phyloP scores from a whole-genome alignment of 1,140 invertebrate species.

The Drosophila rhopaloa region DNA sequence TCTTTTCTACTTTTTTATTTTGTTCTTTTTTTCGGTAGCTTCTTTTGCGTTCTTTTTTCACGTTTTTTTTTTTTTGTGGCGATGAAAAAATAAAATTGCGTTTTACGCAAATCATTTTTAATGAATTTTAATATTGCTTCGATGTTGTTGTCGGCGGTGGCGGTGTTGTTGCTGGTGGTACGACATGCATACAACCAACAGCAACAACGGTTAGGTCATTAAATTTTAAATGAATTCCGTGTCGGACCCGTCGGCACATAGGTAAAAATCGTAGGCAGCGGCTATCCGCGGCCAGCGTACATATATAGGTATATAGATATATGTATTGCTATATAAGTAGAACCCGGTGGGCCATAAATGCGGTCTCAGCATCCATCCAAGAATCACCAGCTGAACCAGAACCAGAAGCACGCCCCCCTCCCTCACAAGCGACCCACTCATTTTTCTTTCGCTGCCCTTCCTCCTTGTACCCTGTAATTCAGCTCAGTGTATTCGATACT shows the following conservation, averaged over 20 bases:
- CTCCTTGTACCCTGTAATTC: conserved; percentile 15
- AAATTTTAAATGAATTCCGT: conserved; percentile 83
- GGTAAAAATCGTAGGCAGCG: conserved; percentile 67
- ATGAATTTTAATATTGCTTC: conserved; percentile 79
- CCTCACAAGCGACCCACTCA: conserved; percentile 28
- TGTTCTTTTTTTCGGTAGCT: conserved; percentile 13
- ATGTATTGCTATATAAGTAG: conserved; percentile 14
- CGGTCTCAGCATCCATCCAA: conserved; percentile 65
- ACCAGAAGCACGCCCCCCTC: conserved; percentile 26
- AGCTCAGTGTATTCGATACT: neutral
- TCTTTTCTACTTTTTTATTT: conserved; percentile 26
- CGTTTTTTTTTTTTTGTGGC: conserved; percentile 23
- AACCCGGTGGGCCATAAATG: conserved; percentile 59
- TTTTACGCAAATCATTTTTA: conserved; percentile 84
- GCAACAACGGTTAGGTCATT: conserved; percentile 72
- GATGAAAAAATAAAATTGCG: conserved; percentile 79
- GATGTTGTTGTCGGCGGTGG: conserved; percentile 12
- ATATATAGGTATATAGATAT: conserved; percentile 8
- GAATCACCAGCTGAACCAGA: conserved; percentile 30
- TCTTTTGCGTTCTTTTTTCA: conserved; percentile 4
- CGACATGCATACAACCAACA: conserved; percentile 33
- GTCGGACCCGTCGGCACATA: conserved; percentile 43
- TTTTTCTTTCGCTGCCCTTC: conserved; percentile 44
- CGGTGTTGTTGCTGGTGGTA: conserved; percentile 23
- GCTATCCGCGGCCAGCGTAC: conserved; percentile 1